A percentile compares a stretch with the other conserved stretches of the same genome.
phyloP scores from a whole-genome alignment of 2,113 vertebrate genomes.

The Nipponia nippon region DNA sequence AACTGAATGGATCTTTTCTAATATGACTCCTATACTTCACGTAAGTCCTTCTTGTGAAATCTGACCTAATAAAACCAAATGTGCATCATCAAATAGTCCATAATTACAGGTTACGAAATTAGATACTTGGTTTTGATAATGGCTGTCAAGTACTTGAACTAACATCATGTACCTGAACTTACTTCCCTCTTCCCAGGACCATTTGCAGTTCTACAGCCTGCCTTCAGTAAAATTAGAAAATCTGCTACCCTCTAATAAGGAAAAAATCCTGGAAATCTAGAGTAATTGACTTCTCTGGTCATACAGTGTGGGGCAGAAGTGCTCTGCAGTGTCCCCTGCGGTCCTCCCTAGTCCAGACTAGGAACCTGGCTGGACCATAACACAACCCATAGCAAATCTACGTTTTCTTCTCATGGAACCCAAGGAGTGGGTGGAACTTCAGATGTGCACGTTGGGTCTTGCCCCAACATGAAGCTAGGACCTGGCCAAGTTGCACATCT shows the following conservation, averaged over 20 bases:
- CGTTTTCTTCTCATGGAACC: not conserved
- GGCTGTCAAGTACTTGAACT: not conserved
- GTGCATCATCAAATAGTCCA: not conserved
- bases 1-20: not conserved
- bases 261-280: not conserved
- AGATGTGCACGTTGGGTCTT: not conserved
- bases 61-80: not conserved
- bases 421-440: not conserved
- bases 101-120: not conserved
- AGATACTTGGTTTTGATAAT: not conserved
- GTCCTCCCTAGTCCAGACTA: not conserved
- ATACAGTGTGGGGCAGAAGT: not conserved
- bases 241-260: not conserved
- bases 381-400: not conserved
- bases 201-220: not conserved
- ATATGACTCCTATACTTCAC: not conserved
- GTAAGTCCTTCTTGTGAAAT: not conserved
- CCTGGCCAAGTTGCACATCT: not conserved
- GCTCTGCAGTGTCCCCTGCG: not conserved
- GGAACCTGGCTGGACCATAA: not conserved
- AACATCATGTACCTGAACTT: not conserved
- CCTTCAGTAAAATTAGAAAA: not conserved
- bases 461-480: not conserved
- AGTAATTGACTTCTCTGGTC: not conserved
- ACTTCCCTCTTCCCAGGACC: not conserved